phyloP scores from a whole-genome alignment of 1,140 invertebrate genomes.

The Brachionus sp. region DNA sequence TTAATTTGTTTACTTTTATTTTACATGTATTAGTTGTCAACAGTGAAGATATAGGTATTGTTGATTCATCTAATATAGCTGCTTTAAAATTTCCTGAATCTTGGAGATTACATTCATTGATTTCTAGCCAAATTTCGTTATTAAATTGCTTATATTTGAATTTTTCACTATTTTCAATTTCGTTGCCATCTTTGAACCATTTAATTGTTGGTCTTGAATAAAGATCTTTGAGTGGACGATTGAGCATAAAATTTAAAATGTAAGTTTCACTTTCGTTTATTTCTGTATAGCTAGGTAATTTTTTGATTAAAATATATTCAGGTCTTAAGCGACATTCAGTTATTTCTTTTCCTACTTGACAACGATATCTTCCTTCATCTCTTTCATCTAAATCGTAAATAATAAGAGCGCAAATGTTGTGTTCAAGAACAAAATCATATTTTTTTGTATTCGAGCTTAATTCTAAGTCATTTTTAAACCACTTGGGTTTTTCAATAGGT shows the following conservation, averaged over 20 bases:
- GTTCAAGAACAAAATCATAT: conserved; percentile 35
- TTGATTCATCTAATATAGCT: not conserved
- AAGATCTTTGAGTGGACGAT: not conserved
- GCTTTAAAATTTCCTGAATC: conserved; percentile 17
- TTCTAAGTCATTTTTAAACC: conserved; percentile 39
- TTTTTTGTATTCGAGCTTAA: not conserved
- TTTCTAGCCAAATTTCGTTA: not conserved
- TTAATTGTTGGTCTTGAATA: not conserved
- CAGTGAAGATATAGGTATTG: not conserved
- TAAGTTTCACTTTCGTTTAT: not conserved
- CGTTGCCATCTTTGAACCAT: conserved; percentile 15
- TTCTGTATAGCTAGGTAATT: not conserved
- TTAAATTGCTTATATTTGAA: not conserved
- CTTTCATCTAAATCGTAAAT: conserved; percentile 38
- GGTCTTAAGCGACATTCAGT: conserved; percentile 26
- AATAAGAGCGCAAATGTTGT: conserved; percentile 37
- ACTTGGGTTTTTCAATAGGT: not conserved
- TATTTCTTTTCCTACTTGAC: not conserved
- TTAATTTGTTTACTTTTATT: not conserved
- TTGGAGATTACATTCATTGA: not conserved
- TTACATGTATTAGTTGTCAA: conserved; percentile 13
- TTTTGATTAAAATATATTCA: not conserved
- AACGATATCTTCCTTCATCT: conserved; percentile 14
- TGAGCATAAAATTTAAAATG: not conserved
- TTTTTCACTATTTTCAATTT: not conserved